Conservation (phyloP, 2,888 invertebrate species). For the Dicycla oo region DNA sequence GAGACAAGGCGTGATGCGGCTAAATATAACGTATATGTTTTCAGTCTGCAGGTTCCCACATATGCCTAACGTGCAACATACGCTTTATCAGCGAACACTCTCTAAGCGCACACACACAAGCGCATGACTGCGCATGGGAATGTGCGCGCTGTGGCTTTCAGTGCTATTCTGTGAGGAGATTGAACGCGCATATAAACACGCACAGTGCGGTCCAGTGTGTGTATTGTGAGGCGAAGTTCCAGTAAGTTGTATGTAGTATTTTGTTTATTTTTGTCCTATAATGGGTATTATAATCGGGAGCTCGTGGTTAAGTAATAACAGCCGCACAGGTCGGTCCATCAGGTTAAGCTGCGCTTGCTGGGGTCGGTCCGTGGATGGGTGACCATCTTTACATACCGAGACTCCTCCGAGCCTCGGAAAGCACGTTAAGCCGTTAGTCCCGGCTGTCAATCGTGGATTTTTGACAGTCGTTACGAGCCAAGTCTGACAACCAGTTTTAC, state of each 20-base stretch:
- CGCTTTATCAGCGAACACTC: slow-evolving; percentile 13
- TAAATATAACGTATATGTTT: not conserved
- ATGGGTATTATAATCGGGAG: no score
- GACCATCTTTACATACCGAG: no score
- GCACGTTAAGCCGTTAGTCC: no score
- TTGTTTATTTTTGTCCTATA: not conserved
- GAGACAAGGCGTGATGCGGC: no score
- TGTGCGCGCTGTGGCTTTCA: slow-evolving; percentile 42
- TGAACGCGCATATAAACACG: slow-evolving; percentile 46
- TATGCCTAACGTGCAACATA: slow-evolving; percentile 31
- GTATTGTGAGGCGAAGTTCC: slow-evolving; percentile 35
- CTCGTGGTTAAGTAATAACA: no score
- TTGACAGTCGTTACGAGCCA: no score
- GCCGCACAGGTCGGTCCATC: no score
- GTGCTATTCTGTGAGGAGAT: slow-evolving; percentile 35
- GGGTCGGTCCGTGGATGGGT: no score
- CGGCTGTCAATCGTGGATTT: no score
- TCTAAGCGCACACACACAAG: not conserved
- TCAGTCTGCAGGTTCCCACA: slow-evolving; percentile 34
- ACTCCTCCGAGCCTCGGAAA: no score
- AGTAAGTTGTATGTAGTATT: slow-evolving; percentile 37
- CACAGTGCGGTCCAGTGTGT: slow-evolving; percentile 47
- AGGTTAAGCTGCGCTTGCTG: no score
- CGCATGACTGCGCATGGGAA: slow-evolving; percentile 32
- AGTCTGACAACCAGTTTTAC: no score